These are phyloP conservation scores for Sander vitreus DNA, from an alignment of 2,113 vertebrate genomes.

Conservation along the genomic window DNA sequence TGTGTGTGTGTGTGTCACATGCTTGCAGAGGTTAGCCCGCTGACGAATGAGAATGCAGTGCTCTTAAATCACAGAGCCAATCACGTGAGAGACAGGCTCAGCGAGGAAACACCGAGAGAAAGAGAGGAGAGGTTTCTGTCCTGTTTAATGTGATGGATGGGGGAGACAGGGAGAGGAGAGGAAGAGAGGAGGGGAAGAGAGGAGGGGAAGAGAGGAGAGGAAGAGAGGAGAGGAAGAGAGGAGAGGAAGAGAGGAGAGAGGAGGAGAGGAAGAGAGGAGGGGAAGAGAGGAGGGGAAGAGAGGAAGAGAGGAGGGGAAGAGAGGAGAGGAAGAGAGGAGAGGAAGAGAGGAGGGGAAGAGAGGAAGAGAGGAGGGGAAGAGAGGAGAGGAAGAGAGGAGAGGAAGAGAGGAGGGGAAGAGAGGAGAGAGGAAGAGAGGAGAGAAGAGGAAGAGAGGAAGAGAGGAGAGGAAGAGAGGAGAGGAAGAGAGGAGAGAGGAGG, in stretches of 20 bases:
- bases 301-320: not conserved
- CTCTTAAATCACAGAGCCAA: slow-evolving; percentile 82
- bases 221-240: not conserved
- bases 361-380: too few relatives aligned
- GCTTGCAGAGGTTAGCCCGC: slow-evolving; percentile 68
- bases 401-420: not conserved
- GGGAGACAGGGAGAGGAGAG: too few relatives aligned
- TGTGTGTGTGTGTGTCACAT: slow-evolving; percentile 60
- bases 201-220: not conserved
- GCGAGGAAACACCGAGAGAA: slow-evolving; percentile 59
- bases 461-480: not conserved
- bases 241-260: not conserved
- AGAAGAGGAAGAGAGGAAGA: too few relatives aligned
- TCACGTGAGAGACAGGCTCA: slow-evolving; percentile 77
- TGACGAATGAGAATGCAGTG: slow-evolving; percentile 78
- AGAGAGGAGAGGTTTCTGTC: not conserved
- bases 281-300: not conserved
- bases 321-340: too few relatives aligned
- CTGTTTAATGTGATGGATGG: not conserved
- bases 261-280: too few relatives aligned
- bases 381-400: not conserved
- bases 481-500: not conserved
- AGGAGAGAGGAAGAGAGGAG: not conserved
- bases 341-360: not conserved
- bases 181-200: too few relatives aligned